Base-by-base conservation (phyloP, 2,888 invertebrate species). In the Orthosia cruda region DNA sequence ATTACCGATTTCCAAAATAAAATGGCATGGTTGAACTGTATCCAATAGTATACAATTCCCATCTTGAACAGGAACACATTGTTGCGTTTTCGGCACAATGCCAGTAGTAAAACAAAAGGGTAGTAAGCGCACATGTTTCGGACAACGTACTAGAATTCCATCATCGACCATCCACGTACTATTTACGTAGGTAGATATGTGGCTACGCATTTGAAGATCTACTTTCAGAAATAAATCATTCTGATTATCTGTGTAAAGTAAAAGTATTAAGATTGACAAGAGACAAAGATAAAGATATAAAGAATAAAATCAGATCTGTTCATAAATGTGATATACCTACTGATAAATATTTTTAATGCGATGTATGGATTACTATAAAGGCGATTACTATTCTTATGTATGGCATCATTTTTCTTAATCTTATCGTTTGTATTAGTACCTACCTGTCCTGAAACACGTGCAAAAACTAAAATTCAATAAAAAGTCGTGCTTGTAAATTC, bases 1-100 rank as follows among this genome's bases (percentile, higher is more conserved):
- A 62, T 59, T n/a, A 57, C 49, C 16, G 32, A 20, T 23, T 12
- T 45, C 62, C 7, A 80, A 84, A 80, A 71, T 66, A 80, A 26
- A 16, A n/a, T 12, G 7, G 23, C 54, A 16, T 77, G 52, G 45
- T 54, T 84, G 73, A 80, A 64, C 62, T 67, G 55, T 49, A 40
- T 63, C 58, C 76, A 70, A 85, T 66, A 70, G 58, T 63, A 52
- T 13, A 81, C 54, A 55, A 47, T 64, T 80, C 57, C 5, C 26
- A 13, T 52, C 47, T 70, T 64, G 18, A 62, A 52, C 23, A 66
- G 64, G 58, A 68, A 74, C 70, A 65, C 69, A 77, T 69, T 81
- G 78, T 78, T 68, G 80, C 62, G 47, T 32, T 61, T 80, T 87
- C 71, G 74, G 81, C 80, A 80, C 68, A 72, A 63, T 71, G 76